phyloP scores from a whole-genome alignment of 2,888 invertebrate species.

The Timema cristinae region DNA sequence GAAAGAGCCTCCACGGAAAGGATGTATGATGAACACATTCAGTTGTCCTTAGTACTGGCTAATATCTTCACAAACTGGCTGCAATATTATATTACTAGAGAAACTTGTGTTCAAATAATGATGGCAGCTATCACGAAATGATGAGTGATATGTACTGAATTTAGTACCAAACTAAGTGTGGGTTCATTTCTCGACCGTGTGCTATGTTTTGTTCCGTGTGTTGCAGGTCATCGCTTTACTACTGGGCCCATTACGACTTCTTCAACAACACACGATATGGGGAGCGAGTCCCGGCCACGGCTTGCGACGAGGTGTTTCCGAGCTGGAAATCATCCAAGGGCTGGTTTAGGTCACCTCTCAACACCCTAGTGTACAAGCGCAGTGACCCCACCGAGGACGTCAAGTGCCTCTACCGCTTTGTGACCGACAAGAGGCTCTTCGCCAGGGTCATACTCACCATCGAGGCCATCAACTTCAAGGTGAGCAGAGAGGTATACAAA shows the following conservation, averaged over 20 bases:
- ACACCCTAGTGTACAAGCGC: conserved; percentile 81
- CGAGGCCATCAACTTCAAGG: conserved; percentile 76
- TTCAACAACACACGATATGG: conserved; percentile 87
- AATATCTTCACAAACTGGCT: too few relatives aligned
- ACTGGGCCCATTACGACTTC: conserved; percentile 93
- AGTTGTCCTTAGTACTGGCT: too few relatives aligned
- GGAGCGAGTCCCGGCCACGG: conserved; percentile 72
- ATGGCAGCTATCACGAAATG: too few relatives aligned
- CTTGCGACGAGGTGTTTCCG: conserved; percentile 83
- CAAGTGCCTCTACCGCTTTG: conserved; percentile 76
- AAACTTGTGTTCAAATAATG: too few relatives aligned
- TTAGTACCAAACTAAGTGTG: too few relatives aligned
- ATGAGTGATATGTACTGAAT: too few relatives aligned
- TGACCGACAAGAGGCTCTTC: conserved; percentile 76
- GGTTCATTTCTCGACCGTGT: background rate
- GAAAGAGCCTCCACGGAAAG: too few relatives aligned
- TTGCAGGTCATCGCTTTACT: conserved; percentile 80
- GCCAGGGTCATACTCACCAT: conserved; percentile 76
- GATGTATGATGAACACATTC: too few relatives aligned
- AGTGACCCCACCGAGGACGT: conserved; percentile 69
- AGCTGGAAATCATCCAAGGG: conserved; percentile 79
- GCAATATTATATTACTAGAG: too few relatives aligned
- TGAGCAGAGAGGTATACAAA: conserved; percentile 37
- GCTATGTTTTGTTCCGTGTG: background rate
- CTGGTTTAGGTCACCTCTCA: conserved; percentile 74